These are phyloP conservation scores for Strix aluco DNA, from an alignment of 2,113 vertebrate genomes.

Conservation along the genomic window DNA sequence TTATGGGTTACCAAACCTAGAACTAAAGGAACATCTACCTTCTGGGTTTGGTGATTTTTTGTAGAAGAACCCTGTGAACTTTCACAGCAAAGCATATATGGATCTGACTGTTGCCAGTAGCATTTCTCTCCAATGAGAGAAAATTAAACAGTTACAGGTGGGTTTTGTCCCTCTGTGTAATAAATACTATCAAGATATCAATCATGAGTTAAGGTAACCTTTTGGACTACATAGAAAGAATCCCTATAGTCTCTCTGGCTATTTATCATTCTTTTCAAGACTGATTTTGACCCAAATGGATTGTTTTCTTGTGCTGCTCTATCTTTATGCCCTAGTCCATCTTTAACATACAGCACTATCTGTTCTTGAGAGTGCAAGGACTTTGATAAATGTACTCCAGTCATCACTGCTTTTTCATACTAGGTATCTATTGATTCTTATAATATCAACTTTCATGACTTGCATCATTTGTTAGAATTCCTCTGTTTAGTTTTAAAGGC, in stretches of 20 bases:
- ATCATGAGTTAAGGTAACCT: slow-evolving; percentile 14
- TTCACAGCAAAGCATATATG: neutral
- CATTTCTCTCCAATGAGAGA: neutral
- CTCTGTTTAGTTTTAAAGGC: neutral
- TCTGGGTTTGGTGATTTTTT: neutral
- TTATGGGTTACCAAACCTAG: neutral
- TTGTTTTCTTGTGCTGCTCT: slow-evolving; percentile 23
- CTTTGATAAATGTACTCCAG: slow-evolving; percentile 53
- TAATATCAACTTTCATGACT: slow-evolving; percentile 14
- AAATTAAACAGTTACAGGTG: neutral
- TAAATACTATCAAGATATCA: neutral
- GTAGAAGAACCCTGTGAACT: neutral
- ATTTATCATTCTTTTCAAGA: slow-evolving; percentile 22
- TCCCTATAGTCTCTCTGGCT: neutral
- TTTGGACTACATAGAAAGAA: neutral
- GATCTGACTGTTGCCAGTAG: neutral
- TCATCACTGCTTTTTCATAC: neutral
- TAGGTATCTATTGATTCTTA: slow-evolving; percentile 24
- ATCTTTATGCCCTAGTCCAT: slow-evolving; percentile 23
- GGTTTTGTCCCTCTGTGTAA: neutral
- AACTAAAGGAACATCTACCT: neutral
- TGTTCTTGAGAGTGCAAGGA: neutral
- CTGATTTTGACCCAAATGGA: slow-evolving; percentile 39
- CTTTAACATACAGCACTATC: neutral
- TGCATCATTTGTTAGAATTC: slow-evolving; percentile 10